Evolutionary conservation across 2,888 invertebrate genomes (phyloP).

Genomic region (Mythimna loreyi): DNA sequence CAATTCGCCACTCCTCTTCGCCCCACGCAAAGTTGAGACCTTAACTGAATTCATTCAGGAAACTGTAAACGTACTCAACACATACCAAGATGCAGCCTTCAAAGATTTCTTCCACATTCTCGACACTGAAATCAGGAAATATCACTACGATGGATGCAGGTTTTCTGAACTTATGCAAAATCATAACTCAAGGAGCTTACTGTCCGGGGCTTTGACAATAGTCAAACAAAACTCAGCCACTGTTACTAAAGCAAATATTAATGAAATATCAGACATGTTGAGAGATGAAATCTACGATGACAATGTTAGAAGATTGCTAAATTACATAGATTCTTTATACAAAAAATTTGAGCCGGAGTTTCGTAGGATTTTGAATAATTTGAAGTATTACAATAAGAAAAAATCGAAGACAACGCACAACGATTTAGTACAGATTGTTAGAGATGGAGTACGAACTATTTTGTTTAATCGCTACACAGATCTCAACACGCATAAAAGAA

Average conservation of each 20-base stretch:
- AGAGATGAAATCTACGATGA: conserved; percentile 44
- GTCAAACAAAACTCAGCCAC: conserved; percentile 57
- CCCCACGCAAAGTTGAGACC: conserved; percentile 11
- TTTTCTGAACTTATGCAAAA: conserved; percentile 70
- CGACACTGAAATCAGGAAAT: conserved; percentile 70
- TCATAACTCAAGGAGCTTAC: conserved; percentile 56
- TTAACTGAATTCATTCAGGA: conserved; percentile 74
- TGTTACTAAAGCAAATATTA: conserved; percentile 61
- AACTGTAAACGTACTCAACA: conserved; percentile 60
- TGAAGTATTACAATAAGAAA: conserved; percentile 63
- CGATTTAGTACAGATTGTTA: conserved; percentile 66
- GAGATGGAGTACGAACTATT: conserved; percentile 62
- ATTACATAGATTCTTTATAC: conserved; percentile 74
- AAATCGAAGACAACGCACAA: conserved; percentile 58
- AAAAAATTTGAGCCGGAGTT: conserved; percentile 59
- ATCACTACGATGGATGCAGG: conserved; percentile 70
- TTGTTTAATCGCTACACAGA: conserved; percentile 73
- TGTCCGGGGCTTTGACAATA: conserved; percentile 63
- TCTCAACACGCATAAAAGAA: conserved; percentile 63
- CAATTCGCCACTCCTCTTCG: not conserved
- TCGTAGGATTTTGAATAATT: conserved; percentile 59
- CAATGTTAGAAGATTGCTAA: conserved; percentile 53
- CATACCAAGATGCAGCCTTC: conserved; percentile 70
- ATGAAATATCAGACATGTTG: conserved; percentile 48
- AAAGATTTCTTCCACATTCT: conserved; percentile 65